phyloP scores from a whole-genome alignment of 2,797 vertebrate genomes.

The Phrynocephalus vlangalii region DNA sequence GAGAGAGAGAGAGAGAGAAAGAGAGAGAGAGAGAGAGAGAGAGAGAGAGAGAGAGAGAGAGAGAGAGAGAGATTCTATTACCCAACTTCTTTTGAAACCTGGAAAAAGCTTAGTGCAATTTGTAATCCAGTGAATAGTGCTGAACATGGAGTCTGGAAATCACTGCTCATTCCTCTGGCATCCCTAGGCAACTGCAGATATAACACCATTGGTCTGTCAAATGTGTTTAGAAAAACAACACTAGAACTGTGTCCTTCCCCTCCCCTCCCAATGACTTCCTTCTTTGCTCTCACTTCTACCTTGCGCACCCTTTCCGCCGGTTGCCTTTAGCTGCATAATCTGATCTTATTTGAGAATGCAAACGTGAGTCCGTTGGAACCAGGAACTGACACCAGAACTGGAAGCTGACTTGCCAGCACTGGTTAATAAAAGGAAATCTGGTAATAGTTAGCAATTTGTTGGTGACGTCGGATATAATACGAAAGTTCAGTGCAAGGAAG shows the following conservation, averaged over 20 bases:
- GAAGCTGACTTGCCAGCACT: too few species aligned
- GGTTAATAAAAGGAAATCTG: background rate
- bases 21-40: constrained; percentile 19
- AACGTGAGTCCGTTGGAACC: too few species aligned
- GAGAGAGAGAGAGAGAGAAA: background rate
- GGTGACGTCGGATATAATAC: too few species aligned
- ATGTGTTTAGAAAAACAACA: too few species aligned
- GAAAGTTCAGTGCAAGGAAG: too few species aligned
- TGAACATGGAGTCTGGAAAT: background rate
- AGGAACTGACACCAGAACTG: too few species aligned
- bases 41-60: background rate
- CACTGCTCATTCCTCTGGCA: background rate
- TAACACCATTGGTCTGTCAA: background rate
- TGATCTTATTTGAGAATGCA: background rate
- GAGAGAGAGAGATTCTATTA: background rate
- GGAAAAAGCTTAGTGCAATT: background rate
- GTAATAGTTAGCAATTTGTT: too few species aligned
- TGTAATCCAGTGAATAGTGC: background rate
- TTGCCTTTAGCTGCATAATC: background rate
- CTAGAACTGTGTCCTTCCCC: too few species aligned
- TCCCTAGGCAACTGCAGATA: background rate
- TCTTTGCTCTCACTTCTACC: background rate
- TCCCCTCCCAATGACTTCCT: background rate
- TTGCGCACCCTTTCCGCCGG: background rate
- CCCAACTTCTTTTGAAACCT: background rate